Evolutionary conservation across 2,888 invertebrate species (phyloP).

Genomic region (Torymus auratus): DNA sequence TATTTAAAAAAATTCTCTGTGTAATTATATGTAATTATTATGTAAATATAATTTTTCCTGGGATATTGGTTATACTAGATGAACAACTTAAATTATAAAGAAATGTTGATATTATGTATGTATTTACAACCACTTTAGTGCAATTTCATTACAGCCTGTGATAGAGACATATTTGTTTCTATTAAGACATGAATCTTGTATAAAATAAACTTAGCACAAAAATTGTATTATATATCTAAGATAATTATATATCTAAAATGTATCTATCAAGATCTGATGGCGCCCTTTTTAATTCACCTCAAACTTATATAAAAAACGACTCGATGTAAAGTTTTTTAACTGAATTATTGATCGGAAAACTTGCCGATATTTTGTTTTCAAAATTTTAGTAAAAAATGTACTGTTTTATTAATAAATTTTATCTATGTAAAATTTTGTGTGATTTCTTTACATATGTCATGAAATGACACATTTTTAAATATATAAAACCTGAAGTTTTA

Average conservation of each 20-base stretch:
- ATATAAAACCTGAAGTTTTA: not conserved
- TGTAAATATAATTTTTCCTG: slow-evolving; percentile 27
- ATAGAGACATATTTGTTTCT: slow-evolving; percentile 26
- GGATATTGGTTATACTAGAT: not conserved
- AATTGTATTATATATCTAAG: slow-evolving; percentile 23
- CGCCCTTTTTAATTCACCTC: slow-evolving; percentile 19
- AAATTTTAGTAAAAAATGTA: slow-evolving; percentile 13
- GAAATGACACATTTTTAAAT: not conserved
- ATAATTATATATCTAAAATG: not conserved
- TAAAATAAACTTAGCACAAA: slow-evolving; percentile 40
- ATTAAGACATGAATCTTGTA: slow-evolving; percentile 28
- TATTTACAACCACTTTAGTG: slow-evolving; percentile 37
- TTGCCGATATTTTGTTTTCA: slow-evolving; percentile 1
- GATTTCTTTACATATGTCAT: slow-evolving; percentile 10
- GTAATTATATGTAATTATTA: slow-evolving; percentile 38
- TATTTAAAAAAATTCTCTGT: slow-evolving; percentile 1
- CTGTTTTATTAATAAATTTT: slow-evolving; percentile 39
- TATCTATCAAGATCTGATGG: slow-evolving; percentile 14
- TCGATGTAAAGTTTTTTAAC: too few relatives aligned
- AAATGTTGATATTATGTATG: slow-evolving; percentile 26
- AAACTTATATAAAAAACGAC: not conserved
- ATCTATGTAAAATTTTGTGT: slow-evolving; percentile 11
- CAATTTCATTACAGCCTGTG: slow-evolving; percentile 31
- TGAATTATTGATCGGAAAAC: not conserved
- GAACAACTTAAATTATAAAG: slow-evolving; percentile 1